Evolutionary conservation across 2,888 invertebrate genomes (phyloP), one percentile per base, ranked within the genome.

Genomic region (Drosophila mulleri): DNA sequence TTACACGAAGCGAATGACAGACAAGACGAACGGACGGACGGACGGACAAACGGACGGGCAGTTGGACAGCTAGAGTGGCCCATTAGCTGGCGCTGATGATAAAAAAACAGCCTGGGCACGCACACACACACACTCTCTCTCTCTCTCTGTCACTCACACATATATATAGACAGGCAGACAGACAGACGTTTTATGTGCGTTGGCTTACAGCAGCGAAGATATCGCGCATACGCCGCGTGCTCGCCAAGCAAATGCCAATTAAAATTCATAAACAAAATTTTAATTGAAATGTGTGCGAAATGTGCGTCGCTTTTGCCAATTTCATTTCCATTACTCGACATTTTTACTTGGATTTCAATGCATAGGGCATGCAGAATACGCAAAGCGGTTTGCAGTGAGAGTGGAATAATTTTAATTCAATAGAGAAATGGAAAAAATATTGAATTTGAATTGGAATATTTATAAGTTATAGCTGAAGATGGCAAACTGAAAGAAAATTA

Each of bases 31-130:
- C 60, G 29, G 37, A 47, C 47, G 32, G 32, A 11, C 32, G 29
- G 47, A 47, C 47, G 32, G 32, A 11, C 32, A 12, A 14, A 37
- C 39, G 29, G 41, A 16, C 45, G 39, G 16, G 32, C 57, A 44
- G 44, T 12, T 20, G 26, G 60, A 44, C 65, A 23, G 72, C 53
- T 73, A 23, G 52, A 65, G 64, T 45, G 57, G 65, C 56, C 86
- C 86, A 88, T 82, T 85, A 88, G 86, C 70, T 66, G 53, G 42
- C 56, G 59, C 42, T 77, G 78, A 66, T 81, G 84, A 87, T 87
- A 89, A 89, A 81, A 81, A 86, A 83, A 80, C 89, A 83, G 87
- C 87, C 77, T 89, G 74, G 48, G 39, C 39, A 59, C 26, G 50
- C 48, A 35, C 61, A 35, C 26, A 47, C 26, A 26, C 26, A 2